These are phyloP conservation scores for Akabosia matsudoensis DNA, from an alignment of 1,140 invertebrate genomes.

Conservation along the genomic window DNA sequence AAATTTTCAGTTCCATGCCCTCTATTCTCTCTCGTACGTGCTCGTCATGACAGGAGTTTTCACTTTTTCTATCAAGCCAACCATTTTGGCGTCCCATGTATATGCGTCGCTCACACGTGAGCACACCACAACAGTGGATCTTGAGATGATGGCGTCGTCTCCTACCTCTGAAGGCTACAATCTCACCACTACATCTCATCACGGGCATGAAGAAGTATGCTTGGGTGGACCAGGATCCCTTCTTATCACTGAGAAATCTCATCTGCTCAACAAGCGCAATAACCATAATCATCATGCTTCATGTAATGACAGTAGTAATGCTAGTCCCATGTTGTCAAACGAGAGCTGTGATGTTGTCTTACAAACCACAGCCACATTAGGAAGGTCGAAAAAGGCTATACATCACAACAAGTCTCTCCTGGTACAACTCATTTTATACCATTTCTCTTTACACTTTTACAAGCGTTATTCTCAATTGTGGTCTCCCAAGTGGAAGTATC, in stretches of 20 bases:
- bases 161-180: background rate
- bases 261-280: background rate
- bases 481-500: too few relatives aligned
- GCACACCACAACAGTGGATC: constrained; percentile 33
- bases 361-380: constrained; percentile 3
- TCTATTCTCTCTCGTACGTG: constrained; percentile 74
- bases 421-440: too few relatives aligned
- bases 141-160: constrained; percentile 36
- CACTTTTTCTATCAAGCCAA: constrained; percentile 49
- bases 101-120: constrained; percentile 31
- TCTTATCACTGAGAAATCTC: constrained; percentile 5
- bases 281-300: too few relatives aligned
- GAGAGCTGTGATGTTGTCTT: constrained; percentile 34
- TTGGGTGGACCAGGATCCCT: constrained; percentile 18
- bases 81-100: background rate
- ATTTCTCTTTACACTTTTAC: too few relatives aligned
- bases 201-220: background rate
- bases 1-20: constrained; percentile 71
- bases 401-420: too few relatives aligned
- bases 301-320: background rate
- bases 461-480: too few relatives aligned
- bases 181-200: background rate
- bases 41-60: constrained; percentile 73
- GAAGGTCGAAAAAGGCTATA: background rate
- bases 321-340: constrained; percentile 28